A percentile compares a stretch with the other conserved stretches of the same genome.
phyloP scores from a whole-genome alignment of 1,140 invertebrate genomes.

The Drosophila setifemur region DNA sequence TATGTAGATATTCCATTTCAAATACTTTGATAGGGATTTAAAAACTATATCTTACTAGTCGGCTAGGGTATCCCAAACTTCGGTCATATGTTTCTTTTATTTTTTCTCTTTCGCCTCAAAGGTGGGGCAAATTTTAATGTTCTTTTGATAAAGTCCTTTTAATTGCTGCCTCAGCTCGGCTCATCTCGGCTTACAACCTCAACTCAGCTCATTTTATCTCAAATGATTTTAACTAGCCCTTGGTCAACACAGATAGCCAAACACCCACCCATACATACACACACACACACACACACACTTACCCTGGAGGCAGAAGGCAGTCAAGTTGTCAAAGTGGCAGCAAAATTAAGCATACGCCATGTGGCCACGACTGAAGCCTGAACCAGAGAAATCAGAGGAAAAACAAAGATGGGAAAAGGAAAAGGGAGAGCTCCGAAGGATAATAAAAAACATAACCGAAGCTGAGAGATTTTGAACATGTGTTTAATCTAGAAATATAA shows the following conservation, averaged over 20 bases:
- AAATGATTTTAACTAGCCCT: background rate
- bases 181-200: background rate
- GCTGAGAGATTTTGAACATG: no score
- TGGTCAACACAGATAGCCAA: slow-evolving; percentile 2
- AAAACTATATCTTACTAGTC: no score
- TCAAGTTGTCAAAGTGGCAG: slow-evolving; percentile 42
- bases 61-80: no score
- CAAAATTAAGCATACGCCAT: slow-evolving; percentile 39
- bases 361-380: slow-evolving; percentile 10
- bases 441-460: slow-evolving; percentile 27
- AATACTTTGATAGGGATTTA: no score
- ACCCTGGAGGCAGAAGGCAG: slow-evolving; percentile 13
- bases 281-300: background rate
- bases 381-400: background rate
- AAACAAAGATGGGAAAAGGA: background rate
- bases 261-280: background rate
- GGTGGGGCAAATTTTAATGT: slow-evolving; percentile 53
- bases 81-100: no score
- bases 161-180: slow-evolving; percentile 34
- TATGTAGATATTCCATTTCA: no score
- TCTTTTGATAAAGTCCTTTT: slow-evolving; percentile 61
- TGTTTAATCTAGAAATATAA: no score
- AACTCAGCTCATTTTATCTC: background rate
- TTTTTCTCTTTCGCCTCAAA: background rate
- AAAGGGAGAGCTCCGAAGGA: background rate